Percentiles rank a stretch among this genome's conserved stretches.
phyloP scores from a whole-genome alignment of 2,113 vertebrate species.

The Acanthochromis polyacanthus region DNA sequence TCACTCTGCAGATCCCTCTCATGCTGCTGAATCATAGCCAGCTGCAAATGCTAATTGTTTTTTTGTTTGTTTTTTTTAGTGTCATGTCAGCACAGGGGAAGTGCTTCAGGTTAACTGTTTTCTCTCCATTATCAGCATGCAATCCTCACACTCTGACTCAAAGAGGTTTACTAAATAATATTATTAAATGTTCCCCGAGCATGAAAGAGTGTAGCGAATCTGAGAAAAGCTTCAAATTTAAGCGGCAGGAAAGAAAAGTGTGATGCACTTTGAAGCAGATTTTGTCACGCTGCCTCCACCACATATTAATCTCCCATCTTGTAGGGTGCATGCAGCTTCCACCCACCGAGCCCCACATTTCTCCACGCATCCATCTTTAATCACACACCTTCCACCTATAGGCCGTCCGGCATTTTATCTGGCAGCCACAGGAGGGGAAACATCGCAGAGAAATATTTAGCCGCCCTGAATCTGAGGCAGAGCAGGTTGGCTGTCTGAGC shows the following conservation, averaged over 20 bases:
- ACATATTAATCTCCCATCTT: slow-evolving; percentile 46
- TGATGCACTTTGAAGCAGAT: slow-evolving; percentile 50
- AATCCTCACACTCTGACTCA: slow-evolving; percentile 10
- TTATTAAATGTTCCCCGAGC: slow-evolving; percentile 31
- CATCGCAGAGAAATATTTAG: slow-evolving; percentile 53
- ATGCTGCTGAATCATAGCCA: slow-evolving; percentile 56
- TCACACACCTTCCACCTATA: slow-evolving; percentile 45
- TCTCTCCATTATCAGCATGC: slow-evolving; percentile 28
- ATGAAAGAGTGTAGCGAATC: slow-evolving; percentile 31
- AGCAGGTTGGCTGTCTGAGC: slow-evolving; percentile 20
- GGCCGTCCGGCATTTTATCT: slow-evolving; percentile 53
- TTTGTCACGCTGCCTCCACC: slow-evolving; percentile 47
- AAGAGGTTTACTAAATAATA: slow-evolving; percentile 32
- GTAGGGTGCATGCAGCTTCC: slow-evolving; percentile 30
- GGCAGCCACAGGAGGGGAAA: slow-evolving; percentile 28
- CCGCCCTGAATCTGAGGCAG: slow-evolving; percentile 12
- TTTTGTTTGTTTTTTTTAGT: slow-evolving; percentile 44
- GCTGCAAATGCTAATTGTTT: slow-evolving; percentile 74
- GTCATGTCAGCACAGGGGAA: slow-evolving; percentile 63
- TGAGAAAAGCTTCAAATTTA: slow-evolving; percentile 32
- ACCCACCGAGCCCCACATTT: slow-evolving; percentile 25
- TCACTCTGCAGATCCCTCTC: slow-evolving; percentile 41
- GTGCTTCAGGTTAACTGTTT: slow-evolving; percentile 67
- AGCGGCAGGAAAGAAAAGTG: slow-evolving; percentile 34
- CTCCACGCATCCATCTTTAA: slow-evolving; percentile 58